phyloP scores from a whole-genome alignment of 2,113 vertebrate genomes.

The Regulus satrapa region DNA sequence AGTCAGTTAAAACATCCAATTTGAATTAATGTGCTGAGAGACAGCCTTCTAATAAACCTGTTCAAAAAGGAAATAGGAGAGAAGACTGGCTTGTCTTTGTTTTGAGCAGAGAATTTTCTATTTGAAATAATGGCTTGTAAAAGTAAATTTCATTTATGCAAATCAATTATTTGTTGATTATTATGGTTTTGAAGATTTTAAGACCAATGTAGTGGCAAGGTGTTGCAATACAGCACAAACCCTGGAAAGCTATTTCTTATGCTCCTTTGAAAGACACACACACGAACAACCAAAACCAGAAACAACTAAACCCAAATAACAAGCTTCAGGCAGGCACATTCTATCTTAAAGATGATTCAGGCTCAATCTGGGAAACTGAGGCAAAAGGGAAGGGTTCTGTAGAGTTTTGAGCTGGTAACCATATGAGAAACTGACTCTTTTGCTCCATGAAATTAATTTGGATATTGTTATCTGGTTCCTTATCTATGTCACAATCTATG shows the following conservation, averaged over 20 bases:
- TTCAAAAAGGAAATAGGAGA: background rate
- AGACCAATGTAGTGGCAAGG: background rate
- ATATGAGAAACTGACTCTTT: background rate
- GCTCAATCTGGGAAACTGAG: background rate
- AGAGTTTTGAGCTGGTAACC: background rate
- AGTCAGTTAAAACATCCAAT: background rate
- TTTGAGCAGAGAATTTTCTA: background rate
- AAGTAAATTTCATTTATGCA: background rate
- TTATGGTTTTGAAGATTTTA: background rate
- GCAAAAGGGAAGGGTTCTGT: accelerated
- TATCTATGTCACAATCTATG: background rate
- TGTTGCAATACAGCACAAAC: background rate
- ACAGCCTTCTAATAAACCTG: background rate
- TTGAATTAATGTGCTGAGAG: background rate
- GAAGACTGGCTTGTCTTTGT: background rate
- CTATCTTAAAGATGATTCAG: background rate
- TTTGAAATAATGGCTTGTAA: background rate
- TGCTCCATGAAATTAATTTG: accelerated
- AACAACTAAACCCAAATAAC: background rate
- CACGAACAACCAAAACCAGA: background rate
- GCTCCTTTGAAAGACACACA: background rate
- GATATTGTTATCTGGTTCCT: background rate
- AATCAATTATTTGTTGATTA: background rate
- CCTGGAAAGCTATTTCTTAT: background rate
- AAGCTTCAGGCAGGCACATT: background rate